A percentile compares a stretch with the other conserved stretches of the same genome.
Conservation (phyloP, 1,140 invertebrate species). For the Drosophila pachea region DNA sequence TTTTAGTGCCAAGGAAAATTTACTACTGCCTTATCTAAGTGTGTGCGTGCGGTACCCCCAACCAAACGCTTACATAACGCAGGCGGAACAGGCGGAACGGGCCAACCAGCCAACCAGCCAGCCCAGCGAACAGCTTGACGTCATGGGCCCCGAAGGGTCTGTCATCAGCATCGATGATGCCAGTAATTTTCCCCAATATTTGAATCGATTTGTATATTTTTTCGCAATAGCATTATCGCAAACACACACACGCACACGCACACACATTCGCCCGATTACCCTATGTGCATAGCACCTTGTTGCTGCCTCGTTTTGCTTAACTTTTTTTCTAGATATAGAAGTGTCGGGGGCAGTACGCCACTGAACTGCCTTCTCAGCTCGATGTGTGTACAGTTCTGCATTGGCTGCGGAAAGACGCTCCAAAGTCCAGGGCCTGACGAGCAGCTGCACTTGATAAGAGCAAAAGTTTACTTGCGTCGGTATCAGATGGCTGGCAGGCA, state of each 20-base stretch:
- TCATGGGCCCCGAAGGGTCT: constrained; percentile 4
- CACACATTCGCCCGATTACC: no score
- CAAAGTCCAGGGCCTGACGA: constrained; percentile 20
- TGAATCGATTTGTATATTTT: constrained; percentile 9
- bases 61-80: constrained; percentile 38
- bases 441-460: constrained; percentile 10
- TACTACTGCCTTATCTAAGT: constrained; percentile 30
- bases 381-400: constrained; percentile 12
- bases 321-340: constrained; percentile 1
- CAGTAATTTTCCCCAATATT: constrained; percentile 28
- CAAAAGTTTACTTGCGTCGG: no score
- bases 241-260: no score
- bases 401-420: constrained; percentile 4
- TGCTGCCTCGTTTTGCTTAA: no score
- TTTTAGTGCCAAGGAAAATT: constrained; percentile 51
- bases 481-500: no score
- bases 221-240: neutral
- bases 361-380: constrained; percentile 10
- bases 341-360: constrained; percentile 18
- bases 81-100: neutral
- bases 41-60: constrained; percentile 25
- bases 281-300: no score
- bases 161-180: constrained; percentile 7
- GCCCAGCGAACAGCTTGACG: neutral
- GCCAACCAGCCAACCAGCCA: neutral